Conservation (phyloP, 2,888 invertebrate species). For the Cantharis nigra region DNA sequence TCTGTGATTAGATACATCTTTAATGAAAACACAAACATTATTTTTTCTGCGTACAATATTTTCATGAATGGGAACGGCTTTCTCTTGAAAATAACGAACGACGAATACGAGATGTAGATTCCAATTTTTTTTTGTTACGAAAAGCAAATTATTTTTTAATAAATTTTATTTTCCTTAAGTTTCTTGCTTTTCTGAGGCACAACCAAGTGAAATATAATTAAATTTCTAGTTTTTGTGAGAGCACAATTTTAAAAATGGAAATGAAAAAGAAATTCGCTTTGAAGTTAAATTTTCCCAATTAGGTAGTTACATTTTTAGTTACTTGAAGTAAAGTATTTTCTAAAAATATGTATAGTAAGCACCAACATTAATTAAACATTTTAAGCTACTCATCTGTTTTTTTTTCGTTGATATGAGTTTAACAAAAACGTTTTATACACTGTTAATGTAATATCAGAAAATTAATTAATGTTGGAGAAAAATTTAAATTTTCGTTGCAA, state of each 20-base stretch:
- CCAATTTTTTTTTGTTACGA: background rate
- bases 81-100: background rate
- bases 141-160: background rate
- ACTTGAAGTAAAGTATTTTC: background rate
- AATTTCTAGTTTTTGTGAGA: background rate
- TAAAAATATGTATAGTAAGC: background rate
- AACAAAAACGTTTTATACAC: background rate
- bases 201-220: background rate
- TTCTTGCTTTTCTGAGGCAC: background rate
- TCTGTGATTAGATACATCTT: background rate
- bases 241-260: background rate
- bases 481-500: no score
- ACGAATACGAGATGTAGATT: background rate
- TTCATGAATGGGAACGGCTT: background rate
- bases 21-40: background rate
- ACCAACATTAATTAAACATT: background rate
- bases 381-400: background rate
- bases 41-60: background rate
- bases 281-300: background rate
- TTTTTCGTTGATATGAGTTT: background rate
- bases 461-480: no score
- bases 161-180: background rate
- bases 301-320: background rate
- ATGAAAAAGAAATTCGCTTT: background rate
- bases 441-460: no score